Base-by-base conservation (phyloP, 2,797 vertebrate species). In the Centropyge bicolor region DNA sequence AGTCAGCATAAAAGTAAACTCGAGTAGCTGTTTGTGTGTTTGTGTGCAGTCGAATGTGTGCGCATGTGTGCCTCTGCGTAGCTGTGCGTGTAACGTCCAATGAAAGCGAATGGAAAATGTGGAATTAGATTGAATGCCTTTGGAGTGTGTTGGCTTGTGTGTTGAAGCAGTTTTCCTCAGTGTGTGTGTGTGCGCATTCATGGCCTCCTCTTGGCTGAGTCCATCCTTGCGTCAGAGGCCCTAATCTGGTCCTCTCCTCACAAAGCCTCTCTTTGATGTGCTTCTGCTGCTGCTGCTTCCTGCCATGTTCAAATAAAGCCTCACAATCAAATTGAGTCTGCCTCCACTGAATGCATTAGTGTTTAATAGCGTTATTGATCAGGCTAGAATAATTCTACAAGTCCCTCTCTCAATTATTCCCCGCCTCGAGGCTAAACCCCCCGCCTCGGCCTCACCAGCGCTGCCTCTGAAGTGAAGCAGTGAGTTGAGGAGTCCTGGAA, bases 261-360 rank as follows among this genome's bases (percentile, higher is more conserved):
- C 95, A 95, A 95, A 95, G 94, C 91, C 90, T 70, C 68, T 78
- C 92, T 95, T 95, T 95, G 94, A 95, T 94, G 94, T 94, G 86
- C 81, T 70, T 85, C 81, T 89, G 74, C 86, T 83, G 88, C 88
- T 81, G 73, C 87, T 93, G 92, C 93, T 95, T 95, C 94, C 94
- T 95, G 93, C 94, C 92, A 90, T 87, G 91, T 93, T 92, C 91
- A 92, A 94, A 95, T 92, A 92, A 91, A 87, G 90, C 87, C 40
- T 78, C 81, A 89, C 92, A 92, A 93, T 93, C 89, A 92, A 94
- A 93, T 89, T 87, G 87, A 92, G 91, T 92, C 91, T 86, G 88
- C 90, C 89, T 84, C 85, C 87, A 70, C 90, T 92, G 90, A 93
- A 94, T 93, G 92, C 92, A 92, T 94, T 92, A 92, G 91, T 76